These are phyloP conservation scores for Sceliomorpha sp. DNA, from an alignment of 2,888 invertebrate genomes.

Conservation along the genomic window DNA sequence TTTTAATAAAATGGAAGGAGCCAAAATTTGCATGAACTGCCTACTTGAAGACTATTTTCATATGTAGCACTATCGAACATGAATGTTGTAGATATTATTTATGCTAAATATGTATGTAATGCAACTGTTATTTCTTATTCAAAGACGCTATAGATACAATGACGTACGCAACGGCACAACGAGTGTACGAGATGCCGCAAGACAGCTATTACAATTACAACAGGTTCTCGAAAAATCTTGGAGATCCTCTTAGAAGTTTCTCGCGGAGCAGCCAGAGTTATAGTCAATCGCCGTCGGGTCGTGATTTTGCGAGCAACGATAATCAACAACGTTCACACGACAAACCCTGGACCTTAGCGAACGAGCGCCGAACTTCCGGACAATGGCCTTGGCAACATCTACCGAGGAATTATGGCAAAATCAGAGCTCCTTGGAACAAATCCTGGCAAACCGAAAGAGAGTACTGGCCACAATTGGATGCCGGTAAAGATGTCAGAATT, in stretches of 20 bases:
- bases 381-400: slow-evolving; percentile 44
- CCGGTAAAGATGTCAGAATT: slow-evolving; percentile 12
- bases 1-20: too few relatives aligned
- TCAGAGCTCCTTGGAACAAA: slow-evolving; percentile 41
- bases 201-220: slow-evolving; percentile 17
- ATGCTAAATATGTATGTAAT: too few relatives aligned
- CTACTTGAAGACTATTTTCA: too few relatives aligned
- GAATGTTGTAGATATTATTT: too few relatives aligned
- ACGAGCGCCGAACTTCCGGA: slow-evolving; percentile 6
- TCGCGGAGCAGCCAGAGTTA: slow-evolving; percentile 14
- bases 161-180: slow-evolving; percentile 20
- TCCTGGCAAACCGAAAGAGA: slow-evolving; percentile 37
- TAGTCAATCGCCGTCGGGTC: not conserved
- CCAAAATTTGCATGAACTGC: too few relatives aligned
- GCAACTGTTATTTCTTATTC: too few relatives aligned
- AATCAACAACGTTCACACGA: slow-evolving; percentile 18
- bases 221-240: slow-evolving; percentile 30
- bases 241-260: slow-evolving; percentile 4
- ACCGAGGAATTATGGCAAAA: slow-evolving; percentile 22
- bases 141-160: slow-evolving; percentile 17
- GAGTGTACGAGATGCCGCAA: slow-evolving; percentile 17
- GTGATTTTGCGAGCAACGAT: slow-evolving; percentile 6
- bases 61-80: too few relatives aligned
- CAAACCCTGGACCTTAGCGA: slow-evolving; percentile 33
- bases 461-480: slow-evolving; percentile 33